Conservation (phyloP, 2,797 vertebrate species). For the Gouania willdenowi region DNA sequence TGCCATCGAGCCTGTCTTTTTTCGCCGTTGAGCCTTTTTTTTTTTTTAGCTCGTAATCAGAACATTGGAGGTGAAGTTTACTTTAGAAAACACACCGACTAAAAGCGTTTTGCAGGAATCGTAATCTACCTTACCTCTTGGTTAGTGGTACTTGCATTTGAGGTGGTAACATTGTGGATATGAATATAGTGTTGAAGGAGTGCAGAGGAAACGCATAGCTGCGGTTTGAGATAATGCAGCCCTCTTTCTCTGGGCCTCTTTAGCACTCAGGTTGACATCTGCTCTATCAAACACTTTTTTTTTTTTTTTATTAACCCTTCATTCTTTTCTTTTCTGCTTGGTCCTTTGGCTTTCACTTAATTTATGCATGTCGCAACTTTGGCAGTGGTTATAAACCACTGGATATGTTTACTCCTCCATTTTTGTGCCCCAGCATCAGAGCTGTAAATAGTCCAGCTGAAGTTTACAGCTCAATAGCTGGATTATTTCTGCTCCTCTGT, state of each 20-base stretch:
- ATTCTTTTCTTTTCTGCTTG: constrained; percentile 4
- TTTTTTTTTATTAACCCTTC: constrained; percentile 33
- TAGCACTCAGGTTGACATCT: constrained; percentile 63
- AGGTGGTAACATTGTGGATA: background rate
- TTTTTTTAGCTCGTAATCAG: background rate
- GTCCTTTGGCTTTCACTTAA: constrained; percentile 32
- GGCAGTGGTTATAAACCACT: constrained; percentile 1
- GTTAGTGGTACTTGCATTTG: background rate
- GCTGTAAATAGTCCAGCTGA: constrained; percentile 6
- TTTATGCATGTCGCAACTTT: constrained; percentile 17
- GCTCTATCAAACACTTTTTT: constrained; percentile 52
- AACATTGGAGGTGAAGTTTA: no score
- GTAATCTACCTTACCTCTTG: no score
- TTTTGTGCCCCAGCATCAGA: background rate
- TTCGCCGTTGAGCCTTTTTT: constrained; percentile 1
- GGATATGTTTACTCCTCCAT: background rate
- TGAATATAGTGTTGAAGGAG: background rate
- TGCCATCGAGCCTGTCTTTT: constrained; percentile 1
- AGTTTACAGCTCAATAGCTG: constrained; percentile 2
- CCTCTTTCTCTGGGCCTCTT: constrained; percentile 71
- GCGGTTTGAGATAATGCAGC: constrained; percentile 70
- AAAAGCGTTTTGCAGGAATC: no score
- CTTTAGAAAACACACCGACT: no score
- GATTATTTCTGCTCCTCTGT: constrained; percentile 18
- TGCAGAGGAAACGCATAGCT: constrained; percentile 56